These are phyloP conservation scores for Andricus curvator DNA, from an alignment of 2,888 invertebrate species.

Conservation along the genomic window DNA sequence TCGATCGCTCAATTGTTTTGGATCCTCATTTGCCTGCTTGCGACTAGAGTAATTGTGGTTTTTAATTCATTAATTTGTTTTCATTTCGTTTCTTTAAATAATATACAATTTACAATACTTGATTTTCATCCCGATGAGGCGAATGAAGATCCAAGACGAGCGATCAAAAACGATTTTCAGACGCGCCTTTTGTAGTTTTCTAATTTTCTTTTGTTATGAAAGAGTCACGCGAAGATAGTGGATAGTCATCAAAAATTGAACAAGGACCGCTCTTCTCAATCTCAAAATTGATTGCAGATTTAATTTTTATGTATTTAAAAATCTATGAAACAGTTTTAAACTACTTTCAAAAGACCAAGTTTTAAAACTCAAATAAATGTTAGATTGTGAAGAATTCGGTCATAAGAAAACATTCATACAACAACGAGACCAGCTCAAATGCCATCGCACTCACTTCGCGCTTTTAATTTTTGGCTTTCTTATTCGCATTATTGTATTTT, in stretches of 20 bases:
- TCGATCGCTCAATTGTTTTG: background rate
- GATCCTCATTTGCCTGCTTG: conserved; percentile 62
- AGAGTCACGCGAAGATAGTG: conserved; percentile 4
- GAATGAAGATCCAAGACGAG: background rate
- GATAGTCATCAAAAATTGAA: conserved; percentile 21
- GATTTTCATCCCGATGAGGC: conserved; percentile 1
- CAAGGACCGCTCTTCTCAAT: conserved; percentile 1
- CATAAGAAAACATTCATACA: conserved; percentile 8
- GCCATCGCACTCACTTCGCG: conserved; percentile 51
- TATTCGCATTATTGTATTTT: conserved; percentile 55
- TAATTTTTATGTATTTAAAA: background rate
- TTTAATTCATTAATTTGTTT: background rate
- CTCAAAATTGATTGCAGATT: background rate
- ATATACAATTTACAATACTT: conserved; percentile 12
- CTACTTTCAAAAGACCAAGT: background rate
- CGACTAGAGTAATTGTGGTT: conserved; percentile 72
- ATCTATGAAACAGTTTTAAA: background rate
- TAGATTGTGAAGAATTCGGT: conserved; percentile 3
- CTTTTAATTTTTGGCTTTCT: conserved; percentile 53
- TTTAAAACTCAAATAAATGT: background rate
- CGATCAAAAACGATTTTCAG: conserved; percentile 10
- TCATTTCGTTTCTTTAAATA: background rate
- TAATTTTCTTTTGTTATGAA: conserved; percentile 9
- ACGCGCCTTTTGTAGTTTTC: conserved; percentile 7
- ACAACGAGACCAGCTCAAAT: conserved; percentile 39